Evolutionary conservation across 1,140 invertebrate species (phyloP).

Genomic region (Olivierus martensii): DNA sequence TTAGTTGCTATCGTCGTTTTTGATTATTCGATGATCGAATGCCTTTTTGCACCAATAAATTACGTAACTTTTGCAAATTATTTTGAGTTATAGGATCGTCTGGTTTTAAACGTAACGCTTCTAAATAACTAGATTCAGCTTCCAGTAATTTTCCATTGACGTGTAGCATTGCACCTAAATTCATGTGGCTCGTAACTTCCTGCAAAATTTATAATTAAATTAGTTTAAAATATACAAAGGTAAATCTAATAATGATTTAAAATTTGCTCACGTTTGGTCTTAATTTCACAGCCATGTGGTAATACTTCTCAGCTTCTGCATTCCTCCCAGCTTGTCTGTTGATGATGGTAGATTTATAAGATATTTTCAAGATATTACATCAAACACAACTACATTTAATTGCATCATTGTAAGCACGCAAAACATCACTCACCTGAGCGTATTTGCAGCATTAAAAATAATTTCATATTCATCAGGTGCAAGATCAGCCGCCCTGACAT

Average conservation of each 20-base stretch:
- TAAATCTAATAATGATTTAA: background rate
- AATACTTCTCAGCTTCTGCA: conserved; percentile 66
- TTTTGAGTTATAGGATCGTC: conserved; percentile 70
- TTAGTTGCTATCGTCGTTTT: too few relatives aligned
- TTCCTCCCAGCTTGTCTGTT: conserved; percentile 54
- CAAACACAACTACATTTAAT: too few relatives aligned
- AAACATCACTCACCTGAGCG: conserved; percentile 37
- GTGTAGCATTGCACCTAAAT: conserved; percentile 84
- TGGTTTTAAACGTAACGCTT: conserved; percentile 65
- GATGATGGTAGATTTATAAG: background rate
- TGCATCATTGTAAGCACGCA: background rate
- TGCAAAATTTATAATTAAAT: conserved; percentile 29
- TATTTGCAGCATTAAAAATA: conserved; percentile 70
- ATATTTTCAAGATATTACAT: too few relatives aligned
- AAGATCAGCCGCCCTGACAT: conserved; percentile 55
- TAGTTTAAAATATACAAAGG: too few relatives aligned
- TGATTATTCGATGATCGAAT: too few relatives aligned
- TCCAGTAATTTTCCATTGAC: conserved; percentile 75
- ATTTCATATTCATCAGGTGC: conserved; percentile 64
- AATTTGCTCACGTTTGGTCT: conserved; percentile 47
- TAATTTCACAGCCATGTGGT: conserved; percentile 52
- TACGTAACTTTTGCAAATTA: conserved; percentile 65
- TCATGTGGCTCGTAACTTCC: conserved; percentile 79
- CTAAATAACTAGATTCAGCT: conserved; percentile 65
- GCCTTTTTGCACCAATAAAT: conserved; percentile 23